phyloP scores from a whole-genome alignment of 2,888 invertebrate species.

The Eubasilissa splendida region DNA sequence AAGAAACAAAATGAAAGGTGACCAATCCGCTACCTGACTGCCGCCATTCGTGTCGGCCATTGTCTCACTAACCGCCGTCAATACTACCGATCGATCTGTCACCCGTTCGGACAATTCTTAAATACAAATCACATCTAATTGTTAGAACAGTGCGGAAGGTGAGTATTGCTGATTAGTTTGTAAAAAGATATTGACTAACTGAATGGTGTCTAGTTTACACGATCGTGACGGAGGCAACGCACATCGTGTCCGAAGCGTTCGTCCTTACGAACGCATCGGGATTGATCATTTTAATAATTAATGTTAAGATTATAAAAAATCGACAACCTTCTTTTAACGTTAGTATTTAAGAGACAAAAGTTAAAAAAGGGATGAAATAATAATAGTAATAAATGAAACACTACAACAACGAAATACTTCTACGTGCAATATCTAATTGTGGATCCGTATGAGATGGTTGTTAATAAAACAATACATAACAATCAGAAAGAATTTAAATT shows the following conservation, averaged over 20 bases:
- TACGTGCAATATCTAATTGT: slow-evolving; percentile 31
- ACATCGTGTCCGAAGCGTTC: neutral
- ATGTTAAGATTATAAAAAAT: neutral
- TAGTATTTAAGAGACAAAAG: slow-evolving; percentile 13
- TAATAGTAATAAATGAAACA: slow-evolving; percentile 14
- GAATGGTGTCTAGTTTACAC: too few relatives aligned
- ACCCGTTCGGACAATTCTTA: neutral
- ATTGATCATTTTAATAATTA: neutral
- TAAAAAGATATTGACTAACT: neutral
- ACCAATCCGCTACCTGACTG: slow-evolving; percentile 53
- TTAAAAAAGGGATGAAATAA: slow-evolving; percentile 20
- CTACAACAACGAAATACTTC: neutral
- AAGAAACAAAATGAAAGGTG: slow-evolving; percentile 49
- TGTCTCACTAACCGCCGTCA: slow-evolving; percentile 26
- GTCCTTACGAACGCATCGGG: neutral
- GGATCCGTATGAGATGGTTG: slow-evolving; percentile 7
- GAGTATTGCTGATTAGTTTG: neutral
- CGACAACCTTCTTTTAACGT: slow-evolving; percentile 14
- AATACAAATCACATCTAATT: neutral
- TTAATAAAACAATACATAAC: too few relatives aligned
- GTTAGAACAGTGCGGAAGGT: slow-evolving; percentile 14
- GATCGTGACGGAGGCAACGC: neutral
- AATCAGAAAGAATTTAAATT: neutral
- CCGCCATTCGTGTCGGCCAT: slow-evolving; percentile 46
- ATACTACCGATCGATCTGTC: slow-evolving; percentile 13